Base-by-base conservation (phyloP, 2,113 vertebrate species). In the Miniopterus natalensis region DNA sequence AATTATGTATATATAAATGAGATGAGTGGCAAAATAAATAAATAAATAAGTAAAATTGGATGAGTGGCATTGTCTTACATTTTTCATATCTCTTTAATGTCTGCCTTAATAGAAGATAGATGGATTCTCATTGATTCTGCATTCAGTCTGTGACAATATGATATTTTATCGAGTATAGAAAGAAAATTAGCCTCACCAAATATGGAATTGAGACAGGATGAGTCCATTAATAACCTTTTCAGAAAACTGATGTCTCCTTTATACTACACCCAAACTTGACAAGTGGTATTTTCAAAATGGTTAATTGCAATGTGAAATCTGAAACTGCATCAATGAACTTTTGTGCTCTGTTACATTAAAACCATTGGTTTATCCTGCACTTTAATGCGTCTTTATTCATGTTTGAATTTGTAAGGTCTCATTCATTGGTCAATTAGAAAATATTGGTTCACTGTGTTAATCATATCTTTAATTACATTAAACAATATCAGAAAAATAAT, bases 241-340 rank as follows among this genome's bases (percentile, higher is more conserved):
- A 47, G 11, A 84, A 80, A 80, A 81, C 53, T 70, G 15, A 88
- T n/a, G n/a, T 77, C 14, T 74, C 94, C 49, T 91, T 74, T 86
- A 68, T 92, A 85, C 23, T 81, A 31, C 11, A 51, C 55, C 25
- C 85, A 59, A 94, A 92, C 20, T 87, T 42, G 4, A 57, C 87
- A 95, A 71, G 29, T 66, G 27, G 2, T 74, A 8, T 80, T 90
- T 87, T 95, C 55, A 85, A 84, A 88, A 51, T 90, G 18, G 27
- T 81, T 88, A 71, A 85, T 84, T 85, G 17, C 7, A 65, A 23
- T 74, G 11, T 31, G 7, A 21, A 88, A 29, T 59, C 17, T 88
- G 18, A 18, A 49, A 70, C 9, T 23, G 31, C 65, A 53, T 55
- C 6, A 79, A 1, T 63, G 40, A 63, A 57, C 9, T 21, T 53